Base-by-base conservation (phyloP, 2,113 vertebrate species). In the Vireo altiloquus region DNA sequence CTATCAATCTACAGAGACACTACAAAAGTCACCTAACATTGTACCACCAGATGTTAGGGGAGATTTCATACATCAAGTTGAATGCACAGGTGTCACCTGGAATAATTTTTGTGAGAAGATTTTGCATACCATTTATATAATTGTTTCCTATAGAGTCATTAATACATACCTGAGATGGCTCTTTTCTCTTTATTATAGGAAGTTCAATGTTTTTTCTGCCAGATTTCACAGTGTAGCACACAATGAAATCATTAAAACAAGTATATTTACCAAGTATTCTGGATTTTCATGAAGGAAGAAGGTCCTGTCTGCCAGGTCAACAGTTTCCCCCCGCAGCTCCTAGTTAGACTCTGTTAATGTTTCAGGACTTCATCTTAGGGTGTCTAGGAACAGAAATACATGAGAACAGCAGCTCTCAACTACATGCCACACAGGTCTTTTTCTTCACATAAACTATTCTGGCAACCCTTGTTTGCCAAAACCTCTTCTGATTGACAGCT, bases 151-250 rank as follows among this genome's bases (percentile, higher is more conserved):
- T 52, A 70, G 79, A 81, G 35, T 83, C 72, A 90, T 84, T 94
- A 69, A 95, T 69, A 83, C 35, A 57, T 97, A 98, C 97, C 96
- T 98, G 98, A 54, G 98, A 94, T 95, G 97, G 96, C 93, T 99
- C 97, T 44, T 98, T 99, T 97, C 98, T 98, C 97, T 97, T 98
- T 97, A 98, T 98, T 50, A 98, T 77, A 82, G 98, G 96, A 95
- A 99, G 96, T 85, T 98, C 98, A 80, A 95, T 98, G 63, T 98
- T 98, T 97, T 99, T 99, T 33, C 98, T 98, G 80, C 97, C 98
- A 95, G 98, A 98, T 94, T 99, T 98, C 76, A 98, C 98, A 95
- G 98, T 94, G 95, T 98, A 94, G 65, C 52, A 49, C 59, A 81
- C 31, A 89, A 84, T 15, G 75, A 96, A 68, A 49, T 59, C 6